These are phyloP conservation scores for Chauna torquata DNA, from an alignment of 2,113 vertebrate genomes.

Conservation along the genomic window DNA sequence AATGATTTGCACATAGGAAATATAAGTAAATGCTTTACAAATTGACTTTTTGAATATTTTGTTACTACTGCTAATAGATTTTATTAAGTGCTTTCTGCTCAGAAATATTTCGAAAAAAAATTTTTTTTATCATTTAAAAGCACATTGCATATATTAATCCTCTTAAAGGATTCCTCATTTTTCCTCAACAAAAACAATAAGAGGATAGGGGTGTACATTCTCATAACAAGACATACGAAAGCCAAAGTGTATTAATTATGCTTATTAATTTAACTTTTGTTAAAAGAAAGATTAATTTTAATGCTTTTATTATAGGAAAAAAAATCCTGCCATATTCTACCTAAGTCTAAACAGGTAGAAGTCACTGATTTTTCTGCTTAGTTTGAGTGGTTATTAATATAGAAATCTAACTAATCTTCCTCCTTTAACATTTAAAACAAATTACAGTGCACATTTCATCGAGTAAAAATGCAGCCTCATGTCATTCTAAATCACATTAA, in stretches of 20 bases:
- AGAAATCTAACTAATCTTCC: constrained; percentile 62
- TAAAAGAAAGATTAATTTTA: constrained; percentile 58
- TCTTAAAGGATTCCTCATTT: constrained; percentile 48
- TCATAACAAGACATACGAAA: constrained; percentile 49
- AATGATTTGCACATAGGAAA: constrained; percentile 70
- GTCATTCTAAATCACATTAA: constrained; percentile 70
- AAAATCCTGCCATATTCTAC: constrained; percentile 11
- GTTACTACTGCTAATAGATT: constrained; percentile 66
- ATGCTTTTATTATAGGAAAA: constrained; percentile 3
- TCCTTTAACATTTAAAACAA: constrained; percentile 60
- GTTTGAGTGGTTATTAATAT: constrained; percentile 41
- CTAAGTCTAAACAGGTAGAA: constrained; percentile 48
- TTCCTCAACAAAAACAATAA: constrained; percentile 61
- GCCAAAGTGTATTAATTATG: constrained; percentile 66
- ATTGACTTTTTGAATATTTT: constrained; percentile 73
- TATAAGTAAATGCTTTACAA: constrained; percentile 71
- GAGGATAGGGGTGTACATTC: constrained; percentile 24
- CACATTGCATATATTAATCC: constrained; percentile 56
- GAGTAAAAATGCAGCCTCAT: constrained; percentile 60
- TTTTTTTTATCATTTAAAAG: constrained; percentile 67
- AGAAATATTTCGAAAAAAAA: constrained; percentile 62
- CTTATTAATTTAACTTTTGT: constrained; percentile 69
- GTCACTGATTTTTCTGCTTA: constrained; percentile 36
- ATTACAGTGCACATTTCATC: constrained; percentile 49
- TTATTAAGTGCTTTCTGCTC: constrained; percentile 64